Percentiles rank a stretch among this genome's conserved stretches.
These are phyloP conservation scores for Chrysocyon brachyurus DNA, from an alignment of 2,797 vertebrate species.

Conservation along the genomic window DNA sequence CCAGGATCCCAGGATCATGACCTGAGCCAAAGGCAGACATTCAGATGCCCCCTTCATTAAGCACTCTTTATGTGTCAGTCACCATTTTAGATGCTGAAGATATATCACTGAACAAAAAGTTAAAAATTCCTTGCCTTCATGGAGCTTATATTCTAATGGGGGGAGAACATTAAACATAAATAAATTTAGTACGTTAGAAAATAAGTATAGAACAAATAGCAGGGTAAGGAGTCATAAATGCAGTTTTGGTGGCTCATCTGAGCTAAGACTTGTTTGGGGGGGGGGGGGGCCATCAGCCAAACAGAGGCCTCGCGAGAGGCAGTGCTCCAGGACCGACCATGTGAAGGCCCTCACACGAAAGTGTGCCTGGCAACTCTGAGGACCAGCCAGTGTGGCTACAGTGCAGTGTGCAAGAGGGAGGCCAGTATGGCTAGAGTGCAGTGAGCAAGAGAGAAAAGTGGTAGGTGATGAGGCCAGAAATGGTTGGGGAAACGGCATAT, in stretches of 20 bases:
- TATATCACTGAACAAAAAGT: neutral
- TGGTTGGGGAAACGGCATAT: no score
- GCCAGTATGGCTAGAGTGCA: neutral
- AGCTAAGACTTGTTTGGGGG: neutral
- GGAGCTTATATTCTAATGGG: neutral
- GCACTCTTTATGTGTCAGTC: neutral
- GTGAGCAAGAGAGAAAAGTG: neutral
- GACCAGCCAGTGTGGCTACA: neutral
- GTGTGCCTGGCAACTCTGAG: neutral
- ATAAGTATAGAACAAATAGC: neutral
- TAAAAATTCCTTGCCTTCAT: neutral
- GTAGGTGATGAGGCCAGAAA: neutral
- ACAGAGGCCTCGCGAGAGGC: neutral
- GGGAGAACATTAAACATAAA: neutral
- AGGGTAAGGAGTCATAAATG: neutral
- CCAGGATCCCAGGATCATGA: no score
- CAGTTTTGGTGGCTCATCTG: neutral
- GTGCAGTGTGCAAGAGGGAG: neutral
- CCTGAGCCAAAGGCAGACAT: no score
- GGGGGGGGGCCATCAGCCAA: neutral
- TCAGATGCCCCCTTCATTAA: no score
- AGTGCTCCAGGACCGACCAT: fast-evolving
- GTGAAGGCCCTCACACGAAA: fast-evolving
- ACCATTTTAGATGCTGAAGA: neutral
- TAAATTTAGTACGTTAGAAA: neutral